Evolutionary conservation across 1,140 invertebrate genomes (phyloP).

Genomic region (Ooceraea biroi): DNA sequence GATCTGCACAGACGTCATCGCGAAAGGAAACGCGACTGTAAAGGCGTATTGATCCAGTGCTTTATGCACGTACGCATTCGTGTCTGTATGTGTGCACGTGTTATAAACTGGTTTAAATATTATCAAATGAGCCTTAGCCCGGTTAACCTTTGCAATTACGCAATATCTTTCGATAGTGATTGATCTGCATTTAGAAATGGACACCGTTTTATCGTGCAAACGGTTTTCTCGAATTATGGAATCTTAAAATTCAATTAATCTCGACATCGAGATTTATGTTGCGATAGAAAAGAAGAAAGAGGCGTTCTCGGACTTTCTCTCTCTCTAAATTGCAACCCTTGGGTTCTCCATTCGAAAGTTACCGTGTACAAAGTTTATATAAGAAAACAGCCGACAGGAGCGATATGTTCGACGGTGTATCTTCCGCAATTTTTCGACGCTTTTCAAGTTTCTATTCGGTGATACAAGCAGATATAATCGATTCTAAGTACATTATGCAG

Average conservation of each 20-base stretch:
- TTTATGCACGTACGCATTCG: no score
- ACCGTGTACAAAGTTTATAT: conserved; percentile 3
- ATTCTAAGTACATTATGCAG: background rate
- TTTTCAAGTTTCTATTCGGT: background rate
- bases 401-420: background rate
- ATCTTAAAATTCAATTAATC: background rate
- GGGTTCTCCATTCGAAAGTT: background rate
- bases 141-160: conserved; percentile 39
- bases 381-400: background rate
- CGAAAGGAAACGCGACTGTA: no score
- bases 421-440: conserved; percentile 41
- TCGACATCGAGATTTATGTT: background rate
- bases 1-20: no score
- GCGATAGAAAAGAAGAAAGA: background rate
- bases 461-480: background rate
- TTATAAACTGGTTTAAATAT: conserved; percentile 28
- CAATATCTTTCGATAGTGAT: background rate
- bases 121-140: conserved; percentile 30
- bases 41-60: no score
- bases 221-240: background rate
- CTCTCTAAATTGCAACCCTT: background rate
- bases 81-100: no score
- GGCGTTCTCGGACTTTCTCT: no score
- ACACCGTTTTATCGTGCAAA: background rate
- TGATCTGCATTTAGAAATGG: background rate